Evolutionary conservation across 2,113 vertebrate genomes (phyloP), one percentile per base, ranked within the genome.

Genomic region (Epinephelus moara): DNA sequence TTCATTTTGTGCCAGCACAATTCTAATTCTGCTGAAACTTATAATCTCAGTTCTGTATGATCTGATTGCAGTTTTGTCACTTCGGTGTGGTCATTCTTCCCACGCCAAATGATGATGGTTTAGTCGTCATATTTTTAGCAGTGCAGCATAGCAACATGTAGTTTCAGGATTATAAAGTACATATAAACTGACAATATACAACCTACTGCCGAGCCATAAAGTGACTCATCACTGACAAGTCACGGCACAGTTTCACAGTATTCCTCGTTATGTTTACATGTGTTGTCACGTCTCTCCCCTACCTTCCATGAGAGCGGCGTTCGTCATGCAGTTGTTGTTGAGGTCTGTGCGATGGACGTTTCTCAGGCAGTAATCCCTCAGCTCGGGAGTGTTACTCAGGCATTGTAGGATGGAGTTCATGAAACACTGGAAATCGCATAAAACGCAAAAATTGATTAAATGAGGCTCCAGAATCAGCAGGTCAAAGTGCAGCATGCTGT

Each of bases 391-490:
- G 93, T 99, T 98, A 79, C 98, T 99, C 92, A 99, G 95, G 93
- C 98, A 99, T 89, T 99, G 98, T 17, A 99, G 96, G 89, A 99
- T 97, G 73, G 97, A 98, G 96, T 99, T 99, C 98, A 99, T 99
- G 93, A 99, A 99, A 92, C 98, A 99, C 97, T 98, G 92, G 23
- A 21, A 67, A 81, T 7, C 14, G 50, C 1, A 66, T 2, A 50
- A 56, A 10, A 71, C 6, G 66, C 0, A 1, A 7, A 8, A 37
- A n/a, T 67, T 1, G 55, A 15, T 27, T 17, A 11, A 61, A 23
- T 2, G 14, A 23, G 18, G 47, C 23, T 9, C 1, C 47, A 13
- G 45, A 47, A 27, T 2, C 3, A 6, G 1, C 0, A 0, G 25
- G 37, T 52, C 62, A 70, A 12, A n/a, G 42, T 12, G 55, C 62